Conservation (phyloP, 2,113 vertebrate genomes). For the Mesitornis unicolor region DNA sequence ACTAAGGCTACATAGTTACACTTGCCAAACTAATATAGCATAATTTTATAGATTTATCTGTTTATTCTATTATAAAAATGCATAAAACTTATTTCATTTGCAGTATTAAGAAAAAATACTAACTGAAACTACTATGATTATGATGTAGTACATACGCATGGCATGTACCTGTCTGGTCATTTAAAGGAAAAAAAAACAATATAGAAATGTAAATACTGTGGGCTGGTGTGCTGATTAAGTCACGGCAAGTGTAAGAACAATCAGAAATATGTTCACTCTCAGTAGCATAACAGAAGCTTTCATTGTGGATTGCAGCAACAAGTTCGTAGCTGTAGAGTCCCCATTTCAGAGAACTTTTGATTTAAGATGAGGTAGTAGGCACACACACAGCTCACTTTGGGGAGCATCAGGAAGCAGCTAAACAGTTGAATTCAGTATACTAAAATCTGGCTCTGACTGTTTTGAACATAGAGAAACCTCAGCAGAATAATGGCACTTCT, state of each 20-base stretch:
- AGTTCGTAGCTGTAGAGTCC: not conserved
- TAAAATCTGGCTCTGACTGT: not conserved
- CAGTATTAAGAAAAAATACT: not conserved
- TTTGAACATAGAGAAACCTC: not conserved
- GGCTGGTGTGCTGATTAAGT: not conserved
- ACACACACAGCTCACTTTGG: not conserved
- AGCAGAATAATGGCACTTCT: not conserved
- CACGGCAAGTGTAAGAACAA: not conserved
- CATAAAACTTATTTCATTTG: not conserved
- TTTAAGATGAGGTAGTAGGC: not conserved
- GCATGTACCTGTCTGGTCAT: rapidly evolving
- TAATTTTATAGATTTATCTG: not conserved
- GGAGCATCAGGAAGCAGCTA: not conserved
- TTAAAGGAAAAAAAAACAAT: not conserved
- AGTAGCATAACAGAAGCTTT: not conserved
- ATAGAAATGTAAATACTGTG: not conserved
- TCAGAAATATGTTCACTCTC: not conserved
- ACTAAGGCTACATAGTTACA: not conserved
- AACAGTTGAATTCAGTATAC: not conserved
- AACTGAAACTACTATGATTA: not conserved
- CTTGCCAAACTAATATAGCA: not conserved
- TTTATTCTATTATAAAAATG: not conserved
- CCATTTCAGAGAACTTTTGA: not conserved
- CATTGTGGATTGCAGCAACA: not conserved
- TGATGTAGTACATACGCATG: not conserved